Evolutionary conservation across 35 echinoderm and acorn worm species (phyloP).

Genomic region (Ophioderma brevispina): DNA sequence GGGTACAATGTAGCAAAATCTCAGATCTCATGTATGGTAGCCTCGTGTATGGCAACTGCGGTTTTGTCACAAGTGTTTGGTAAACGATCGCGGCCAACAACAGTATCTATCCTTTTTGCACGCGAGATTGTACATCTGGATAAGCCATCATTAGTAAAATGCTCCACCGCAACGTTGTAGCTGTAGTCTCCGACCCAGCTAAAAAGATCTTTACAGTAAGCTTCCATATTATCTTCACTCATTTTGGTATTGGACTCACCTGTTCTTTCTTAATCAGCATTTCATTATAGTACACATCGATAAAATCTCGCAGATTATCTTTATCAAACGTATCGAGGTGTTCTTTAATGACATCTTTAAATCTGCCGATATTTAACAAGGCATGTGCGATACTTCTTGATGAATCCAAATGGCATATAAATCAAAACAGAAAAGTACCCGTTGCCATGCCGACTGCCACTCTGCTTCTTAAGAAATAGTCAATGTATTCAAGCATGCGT

Average conservation of each 20-base stretch:
- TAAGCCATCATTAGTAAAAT: slow-evolving; percentile 67
- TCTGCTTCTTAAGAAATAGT: neutral
- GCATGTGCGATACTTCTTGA: neutral
- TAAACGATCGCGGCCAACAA: slow-evolving; percentile 41
- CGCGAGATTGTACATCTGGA: slow-evolving; percentile 60
- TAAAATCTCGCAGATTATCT: slow-evolving; percentile 13
- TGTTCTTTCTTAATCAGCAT: slow-evolving; percentile 19
- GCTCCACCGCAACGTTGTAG: slow-evolving; percentile 80
- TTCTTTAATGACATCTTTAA: neutral
- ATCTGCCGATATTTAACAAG: neutral
- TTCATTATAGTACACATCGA: slow-evolving; percentile 25
- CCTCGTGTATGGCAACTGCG: slow-evolving; percentile 71
- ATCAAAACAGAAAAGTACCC: neutral
- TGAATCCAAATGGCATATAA: neutral
- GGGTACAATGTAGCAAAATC: slow-evolving; percentile 38
- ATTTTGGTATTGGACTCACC: neutral
- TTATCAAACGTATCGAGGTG: neutral
- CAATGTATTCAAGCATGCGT: neutral
- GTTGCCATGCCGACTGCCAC: neutral
- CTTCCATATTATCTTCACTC: slow-evolving; percentile 16
- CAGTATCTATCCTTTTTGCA: slow-evolving; percentile 76
- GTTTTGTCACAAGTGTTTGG: slow-evolving; percentile 49
- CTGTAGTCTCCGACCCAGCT: slow-evolving; percentile 76
- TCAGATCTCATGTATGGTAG: slow-evolving; percentile 48
- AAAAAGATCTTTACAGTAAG: slow-evolving; percentile 43